These are phyloP conservation scores for Drosophila quadrilineata DNA, from an alignment of 1,140 invertebrate species.

Conservation along the genomic window DNA sequence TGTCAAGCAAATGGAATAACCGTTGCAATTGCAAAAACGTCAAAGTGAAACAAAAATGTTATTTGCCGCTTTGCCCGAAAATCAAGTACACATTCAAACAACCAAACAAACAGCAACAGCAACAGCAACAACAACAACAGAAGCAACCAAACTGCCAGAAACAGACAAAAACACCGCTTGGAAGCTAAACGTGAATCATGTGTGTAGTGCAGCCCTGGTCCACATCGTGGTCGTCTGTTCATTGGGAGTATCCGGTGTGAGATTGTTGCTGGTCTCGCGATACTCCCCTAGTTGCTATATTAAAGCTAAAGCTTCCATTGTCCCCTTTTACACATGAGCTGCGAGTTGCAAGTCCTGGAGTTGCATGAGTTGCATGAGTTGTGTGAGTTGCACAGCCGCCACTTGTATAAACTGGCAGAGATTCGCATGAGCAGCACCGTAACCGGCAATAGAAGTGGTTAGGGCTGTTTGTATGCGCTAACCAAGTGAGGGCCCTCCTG, in stretches of 20 bases:
- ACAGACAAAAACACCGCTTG: conserved; percentile 21
- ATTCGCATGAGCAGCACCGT: conserved; percentile 45
- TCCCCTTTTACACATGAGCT: conserved; percentile 73
- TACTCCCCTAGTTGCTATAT: conserved; percentile 67
- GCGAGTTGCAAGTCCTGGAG: conserved; percentile 48
- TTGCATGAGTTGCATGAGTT: conserved; percentile 37
- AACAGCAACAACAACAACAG: conserved; percentile 4
- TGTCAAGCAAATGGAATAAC: conserved; percentile 79
- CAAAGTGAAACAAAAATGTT: conserved; percentile 79
- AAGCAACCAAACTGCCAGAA: conserved; percentile 15
- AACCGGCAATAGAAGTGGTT: conserved; percentile 42
- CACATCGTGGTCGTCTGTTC: conserved; percentile 32
- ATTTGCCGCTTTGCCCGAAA: conserved; percentile 78
- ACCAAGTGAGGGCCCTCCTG: not conserved
- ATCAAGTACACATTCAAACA: conserved; percentile 73
- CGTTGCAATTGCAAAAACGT: conserved; percentile 77
- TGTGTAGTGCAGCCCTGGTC: conserved; percentile 18
- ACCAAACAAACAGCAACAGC: conserved; percentile 1
- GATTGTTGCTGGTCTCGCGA: conserved; percentile 6
- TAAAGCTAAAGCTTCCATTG: conserved; percentile 75
- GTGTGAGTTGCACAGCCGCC: conserved; percentile 27
- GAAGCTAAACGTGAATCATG: conserved; percentile 7
- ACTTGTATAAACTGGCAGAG: conserved; percentile 51
- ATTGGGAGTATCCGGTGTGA: conserved; percentile 7
- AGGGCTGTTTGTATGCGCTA: conserved; percentile 31